Percentiles rank a stretch among this genome's conserved stretches.
These are phyloP conservation scores for Amphiprion percula DNA, from an alignment of 2,113 vertebrate genomes.

Conservation along the genomic window DNA sequence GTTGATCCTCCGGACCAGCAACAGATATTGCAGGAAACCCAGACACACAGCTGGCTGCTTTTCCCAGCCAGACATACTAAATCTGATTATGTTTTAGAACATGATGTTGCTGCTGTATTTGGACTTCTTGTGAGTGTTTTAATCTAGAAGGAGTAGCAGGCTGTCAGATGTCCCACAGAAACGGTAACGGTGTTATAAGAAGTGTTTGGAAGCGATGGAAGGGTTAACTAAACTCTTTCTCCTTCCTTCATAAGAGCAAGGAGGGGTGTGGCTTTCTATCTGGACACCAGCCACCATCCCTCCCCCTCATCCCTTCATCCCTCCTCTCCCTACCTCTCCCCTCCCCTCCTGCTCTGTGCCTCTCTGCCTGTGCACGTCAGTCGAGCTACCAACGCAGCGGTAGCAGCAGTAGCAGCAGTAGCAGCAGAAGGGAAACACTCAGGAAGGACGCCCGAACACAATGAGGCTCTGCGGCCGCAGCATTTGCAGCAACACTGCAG, in stretches of 20 bases:
- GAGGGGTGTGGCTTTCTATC: slow-evolving; percentile 79
- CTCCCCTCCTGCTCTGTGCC: slow-evolving; percentile 62
- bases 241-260: slow-evolving; percentile 68
- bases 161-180: slow-evolving; percentile 6
- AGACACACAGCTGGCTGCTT: slow-evolving; percentile 21
- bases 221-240: slow-evolving; percentile 77
- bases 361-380: slow-evolving; percentile 77
- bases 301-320: slow-evolving; percentile 74
- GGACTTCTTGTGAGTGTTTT: not conserved
- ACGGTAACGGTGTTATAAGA: not conserved
- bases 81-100: slow-evolving; percentile 44
- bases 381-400: slow-evolving; percentile 65
- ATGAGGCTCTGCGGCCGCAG: slow-evolving; percentile 76
- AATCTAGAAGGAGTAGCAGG: not conserved
- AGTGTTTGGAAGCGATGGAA: slow-evolving; percentile 62
- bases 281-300: slow-evolving; percentile 79
- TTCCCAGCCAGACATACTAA: slow-evolving; percentile 2
- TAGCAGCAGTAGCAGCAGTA: slow-evolving; percentile 49
- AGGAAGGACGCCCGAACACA: slow-evolving; percentile 69
- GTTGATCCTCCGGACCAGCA: slow-evolving; percentile 24
- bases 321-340: slow-evolving; percentile 34
- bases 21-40: slow-evolving; percentile 42
- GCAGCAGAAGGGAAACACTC: slow-evolving; percentile 68
- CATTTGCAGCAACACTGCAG: slow-evolving; percentile 60
- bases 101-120: not conserved